Base-by-base conservation (phyloP, 2,888 invertebrate species). In the Ellobium chinense region DNA sequence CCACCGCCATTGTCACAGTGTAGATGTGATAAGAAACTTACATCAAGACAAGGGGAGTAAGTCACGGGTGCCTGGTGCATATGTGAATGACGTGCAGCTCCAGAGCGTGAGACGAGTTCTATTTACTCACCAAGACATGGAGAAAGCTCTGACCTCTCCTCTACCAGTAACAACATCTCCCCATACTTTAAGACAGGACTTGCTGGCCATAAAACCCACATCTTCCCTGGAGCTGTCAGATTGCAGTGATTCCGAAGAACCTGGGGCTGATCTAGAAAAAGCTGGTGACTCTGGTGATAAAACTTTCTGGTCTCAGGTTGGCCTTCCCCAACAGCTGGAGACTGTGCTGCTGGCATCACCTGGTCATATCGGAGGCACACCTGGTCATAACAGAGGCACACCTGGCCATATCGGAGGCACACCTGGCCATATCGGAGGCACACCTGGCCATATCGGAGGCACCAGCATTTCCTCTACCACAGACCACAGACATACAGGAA, bases 101-200 rank as follows among this genome's bases (percentile, higher is more conserved):
- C 37, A 58, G n/a, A 24, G 36, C 68, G 68, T 77, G 14, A 34
- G 58, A 58, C 58, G 39, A 56, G 68, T 68, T 68, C 31, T 77
- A 34, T 77, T 77, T 58, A 21, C 54, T 46, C 34, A 78, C 1
- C n/a, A 39, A n/a, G 39, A 18, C 12, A 24, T 62, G 18, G 24
- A 27, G 9, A 62, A 70, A n/a, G 29, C 31, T 2, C 5, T 29
- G 31, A 31, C 31, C 18, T 69, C 62, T 9, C 31, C 62, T 7
- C 29, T 31, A 7, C 37, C 68, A 24, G 37, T 36, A 39, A 31
- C 69, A n/a, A 1, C 14, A 36, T n/a, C n/a, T n/a, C 2, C 34
- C 31, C 37, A 54, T 34, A 12, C 27, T 36, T 27, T 72, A 9
- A 18, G 24, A 9, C 62, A 27, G 31, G 72, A 72, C 14, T 31